These are phyloP conservation scores for Tanaodytes sp. DNA, from an alignment of 2,888 invertebrate species.

Conservation along the genomic window DNA sequence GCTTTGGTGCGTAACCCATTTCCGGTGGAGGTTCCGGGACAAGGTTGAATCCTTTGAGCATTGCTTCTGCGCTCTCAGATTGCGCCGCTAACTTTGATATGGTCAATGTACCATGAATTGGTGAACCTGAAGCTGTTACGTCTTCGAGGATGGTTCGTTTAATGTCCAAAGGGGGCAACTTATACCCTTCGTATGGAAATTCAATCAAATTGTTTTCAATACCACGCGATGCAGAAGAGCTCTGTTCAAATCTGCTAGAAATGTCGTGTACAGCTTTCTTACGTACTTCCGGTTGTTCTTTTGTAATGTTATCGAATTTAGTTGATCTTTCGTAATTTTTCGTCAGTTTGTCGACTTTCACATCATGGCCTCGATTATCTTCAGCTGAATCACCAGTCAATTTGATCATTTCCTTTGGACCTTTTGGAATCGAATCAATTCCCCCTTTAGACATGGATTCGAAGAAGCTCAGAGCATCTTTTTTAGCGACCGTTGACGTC, in stretches of 20 bases:
- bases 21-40: slow-evolving; percentile 82
- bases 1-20: slow-evolving; percentile 78
- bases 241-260: slow-evolving; percentile 67
- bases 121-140: slow-evolving; percentile 65
- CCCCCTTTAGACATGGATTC: slow-evolving; percentile 77
- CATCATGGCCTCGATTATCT: slow-evolving; percentile 62
- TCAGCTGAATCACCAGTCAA: slow-evolving; percentile 62
- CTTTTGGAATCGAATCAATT: slow-evolving; percentile 65
- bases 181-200: slow-evolving; percentile 70
- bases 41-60: slow-evolving; percentile 75
- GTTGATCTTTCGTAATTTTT: slow-evolving; percentile 70
- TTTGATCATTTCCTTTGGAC: slow-evolving; percentile 72
- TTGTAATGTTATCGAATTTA: slow-evolving; percentile 63
- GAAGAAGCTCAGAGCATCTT: slow-evolving; percentile 80
- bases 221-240: slow-evolving; percentile 60
- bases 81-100: slow-evolving; percentile 67
- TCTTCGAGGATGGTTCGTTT: slow-evolving; percentile 66
- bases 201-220: slow-evolving; percentile 69
- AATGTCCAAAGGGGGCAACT: slow-evolving; percentile 62
- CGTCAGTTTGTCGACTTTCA: slow-evolving; percentile 69
- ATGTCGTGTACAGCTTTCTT: slow-evolving; percentile 68
- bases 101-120: slow-evolving; percentile 65
- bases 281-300: slow-evolving; percentile 56
- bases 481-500: slow-evolving; percentile 77
- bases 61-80: slow-evolving; percentile 66